Percentiles rank a stretch among this genome's conserved stretches.
phyloP scores from a whole-genome alignment of 2,888 invertebrate genomes.

The Opisthograptis luteolata region DNA sequence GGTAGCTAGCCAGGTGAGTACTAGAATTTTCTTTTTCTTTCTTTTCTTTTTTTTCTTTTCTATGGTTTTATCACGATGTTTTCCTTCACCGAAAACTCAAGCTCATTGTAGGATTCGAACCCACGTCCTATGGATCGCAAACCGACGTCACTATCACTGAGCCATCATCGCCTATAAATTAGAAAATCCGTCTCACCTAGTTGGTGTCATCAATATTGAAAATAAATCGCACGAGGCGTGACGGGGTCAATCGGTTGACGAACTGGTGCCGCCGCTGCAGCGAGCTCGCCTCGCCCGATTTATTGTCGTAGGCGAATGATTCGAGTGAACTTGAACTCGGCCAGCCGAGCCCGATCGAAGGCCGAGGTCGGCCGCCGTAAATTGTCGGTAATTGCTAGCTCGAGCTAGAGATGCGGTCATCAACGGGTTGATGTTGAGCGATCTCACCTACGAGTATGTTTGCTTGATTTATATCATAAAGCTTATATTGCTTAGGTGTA shows the following conservation, averaged over 20 bases:
- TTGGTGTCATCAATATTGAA: constrained; percentile 1
- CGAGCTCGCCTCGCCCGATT: background rate
- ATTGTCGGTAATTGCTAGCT: background rate
- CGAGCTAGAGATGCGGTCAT: constrained; percentile 1
- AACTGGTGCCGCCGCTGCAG: constrained; percentile 1
- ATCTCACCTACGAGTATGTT: background rate
- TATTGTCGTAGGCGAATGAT: background rate
- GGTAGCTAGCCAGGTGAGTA: too few species aligned
- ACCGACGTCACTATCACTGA: too few species aligned
- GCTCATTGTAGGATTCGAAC: too few species aligned
- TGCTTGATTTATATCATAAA: too few species aligned
- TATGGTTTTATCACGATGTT: too few species aligned
- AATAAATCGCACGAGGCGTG: constrained; percentile 3
- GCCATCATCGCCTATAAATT: too few species aligned
- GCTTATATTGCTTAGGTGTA: too few species aligned
- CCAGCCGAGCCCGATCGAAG: background rate
- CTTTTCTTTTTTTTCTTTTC: too few species aligned
- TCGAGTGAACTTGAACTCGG: constrained; percentile 8
- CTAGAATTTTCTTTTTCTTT: too few species aligned
- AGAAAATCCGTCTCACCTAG: too few species aligned
- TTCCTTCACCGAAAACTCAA: too few species aligned
- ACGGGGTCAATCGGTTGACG: constrained; percentile 13
- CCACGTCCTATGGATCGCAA: too few species aligned
- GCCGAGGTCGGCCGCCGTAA: constrained; percentile 3
- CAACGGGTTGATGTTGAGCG: background rate